A percentile compares a stretch with the other conserved stretches of the same genome.
Evolutionary conservation across 2,113 vertebrate species (phyloP).

Genomic region (Centropus bengalensis): DNA sequence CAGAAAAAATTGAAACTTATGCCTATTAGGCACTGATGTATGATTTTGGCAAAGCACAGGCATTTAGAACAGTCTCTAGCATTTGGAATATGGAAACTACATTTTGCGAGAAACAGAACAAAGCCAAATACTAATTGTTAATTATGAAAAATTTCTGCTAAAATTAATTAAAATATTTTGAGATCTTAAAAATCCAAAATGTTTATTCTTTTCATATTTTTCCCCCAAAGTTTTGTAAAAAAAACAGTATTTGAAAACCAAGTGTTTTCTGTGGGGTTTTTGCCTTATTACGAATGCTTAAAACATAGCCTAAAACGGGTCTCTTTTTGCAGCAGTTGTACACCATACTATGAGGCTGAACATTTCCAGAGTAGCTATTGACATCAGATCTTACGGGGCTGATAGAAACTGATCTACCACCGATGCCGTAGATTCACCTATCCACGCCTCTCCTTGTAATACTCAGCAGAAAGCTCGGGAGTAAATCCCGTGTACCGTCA

Average conservation of each 20-base stretch:
- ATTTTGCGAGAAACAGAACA: neutral
- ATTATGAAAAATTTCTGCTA: neutral
- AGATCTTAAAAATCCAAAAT: neutral
- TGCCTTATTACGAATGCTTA: neutral
- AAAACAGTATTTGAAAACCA: neutral
- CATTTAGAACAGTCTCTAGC: neutral
- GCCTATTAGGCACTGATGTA: neutral
- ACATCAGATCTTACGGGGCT: neutral
- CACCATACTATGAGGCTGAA: neutral
- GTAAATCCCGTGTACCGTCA: neutral
- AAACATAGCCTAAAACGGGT: neutral
- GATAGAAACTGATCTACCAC: neutral
- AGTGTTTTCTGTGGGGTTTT: neutral
- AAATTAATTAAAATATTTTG: neutral
- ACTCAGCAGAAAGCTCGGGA: neutral
- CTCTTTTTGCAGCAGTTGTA: neutral
- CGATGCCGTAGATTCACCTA: neutral
- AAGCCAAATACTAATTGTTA: neutral
- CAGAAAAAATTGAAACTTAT: neutral
- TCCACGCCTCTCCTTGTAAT: accelerated
- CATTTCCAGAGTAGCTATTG: too few relatives aligned
- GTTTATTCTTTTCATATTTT: neutral
- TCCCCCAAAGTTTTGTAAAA: neutral
- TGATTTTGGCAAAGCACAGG: neutral
- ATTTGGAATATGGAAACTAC: neutral